These are phyloP conservation scores for Dicycla oo DNA, from an alignment of 2,888 invertebrate genomes.

Conservation along the genomic window DNA sequence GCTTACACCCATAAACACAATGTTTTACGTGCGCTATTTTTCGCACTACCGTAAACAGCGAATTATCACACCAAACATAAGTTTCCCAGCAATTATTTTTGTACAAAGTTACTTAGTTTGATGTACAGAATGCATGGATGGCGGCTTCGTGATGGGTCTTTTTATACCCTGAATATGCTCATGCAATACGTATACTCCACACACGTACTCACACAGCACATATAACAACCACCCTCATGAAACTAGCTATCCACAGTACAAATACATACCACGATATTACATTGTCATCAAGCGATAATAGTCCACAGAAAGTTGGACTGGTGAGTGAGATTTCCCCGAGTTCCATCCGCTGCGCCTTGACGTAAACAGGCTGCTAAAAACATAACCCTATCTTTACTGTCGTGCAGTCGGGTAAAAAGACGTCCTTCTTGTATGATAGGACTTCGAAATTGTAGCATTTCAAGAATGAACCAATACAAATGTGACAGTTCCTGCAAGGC, in stretches of 20 bases:
- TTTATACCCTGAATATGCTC: no score
- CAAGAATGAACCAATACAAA: not conserved
- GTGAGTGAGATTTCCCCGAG: not conserved
- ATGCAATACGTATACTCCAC: no score
- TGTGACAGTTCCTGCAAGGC: not conserved
- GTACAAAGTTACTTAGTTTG: not conserved
- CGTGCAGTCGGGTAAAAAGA: no score
- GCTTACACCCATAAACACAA: not conserved
- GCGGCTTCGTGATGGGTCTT: no score
- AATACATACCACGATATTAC: not conserved
- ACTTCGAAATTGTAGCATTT: not conserved
- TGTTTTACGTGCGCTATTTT: not conserved
- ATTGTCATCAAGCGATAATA: not conserved
- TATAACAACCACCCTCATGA: not conserved
- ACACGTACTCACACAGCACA: not conserved
- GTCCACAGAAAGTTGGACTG: not conserved
- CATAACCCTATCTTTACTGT: not conserved
- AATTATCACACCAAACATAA: not conserved
- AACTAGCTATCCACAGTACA: not conserved
- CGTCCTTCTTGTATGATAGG: not conserved
- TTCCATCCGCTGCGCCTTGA: no score
- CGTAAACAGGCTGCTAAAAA: not conserved
- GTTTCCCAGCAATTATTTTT: not conserved
- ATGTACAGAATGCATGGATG: not conserved
- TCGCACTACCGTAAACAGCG: no score